phyloP scores from a whole-genome alignment of 2,888 invertebrate genomes.

The Hydropsyche betteni region DNA sequence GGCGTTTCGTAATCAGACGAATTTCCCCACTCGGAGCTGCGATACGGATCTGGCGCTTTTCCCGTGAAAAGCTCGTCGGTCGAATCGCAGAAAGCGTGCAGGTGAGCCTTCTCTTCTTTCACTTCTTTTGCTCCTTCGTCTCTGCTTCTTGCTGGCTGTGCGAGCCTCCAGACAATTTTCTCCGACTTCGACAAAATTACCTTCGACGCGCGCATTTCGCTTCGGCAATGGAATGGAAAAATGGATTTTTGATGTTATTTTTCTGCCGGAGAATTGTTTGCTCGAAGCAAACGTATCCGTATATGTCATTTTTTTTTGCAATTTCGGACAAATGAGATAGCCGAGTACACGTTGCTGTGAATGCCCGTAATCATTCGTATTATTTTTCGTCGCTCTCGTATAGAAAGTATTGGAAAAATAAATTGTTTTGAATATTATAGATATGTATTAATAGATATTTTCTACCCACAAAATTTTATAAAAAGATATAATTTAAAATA shows the following conservation, averaged over 20 bases:
- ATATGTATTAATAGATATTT: too few species aligned
- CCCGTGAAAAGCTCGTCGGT: slow-evolving; percentile 26
- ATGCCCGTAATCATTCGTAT: too few species aligned
- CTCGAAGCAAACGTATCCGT: slow-evolving; percentile 26
- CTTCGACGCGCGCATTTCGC: slow-evolving; percentile 41
- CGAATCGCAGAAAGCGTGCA: slow-evolving; percentile 11
- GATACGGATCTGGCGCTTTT: slow-evolving; percentile 25
- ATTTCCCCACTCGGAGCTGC: slow-evolving; percentile 3
- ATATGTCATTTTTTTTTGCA: too few species aligned
- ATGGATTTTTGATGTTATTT: slow-evolving; percentile 52
- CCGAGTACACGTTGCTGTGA: too few species aligned
- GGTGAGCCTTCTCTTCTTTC: background rate
- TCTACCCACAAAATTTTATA: too few species aligned
- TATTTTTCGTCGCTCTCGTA: too few species aligned
- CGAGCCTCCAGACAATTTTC: slow-evolving; percentile 22
- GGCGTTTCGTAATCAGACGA: slow-evolving; percentile 32
- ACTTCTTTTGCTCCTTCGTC: background rate
- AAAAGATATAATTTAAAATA: too few species aligned
- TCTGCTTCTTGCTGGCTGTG: too few species aligned
- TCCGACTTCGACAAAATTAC: slow-evolving; percentile 44
- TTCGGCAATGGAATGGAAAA: slow-evolving; percentile 50
- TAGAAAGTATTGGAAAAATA: too few species aligned
- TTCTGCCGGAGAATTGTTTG: slow-evolving; percentile 47
- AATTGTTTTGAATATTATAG: too few species aligned
- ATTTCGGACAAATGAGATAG: too few species aligned